phyloP scores from a whole-genome alignment of 2,113 vertebrate species.

The Macaca fascicularis region DNA sequence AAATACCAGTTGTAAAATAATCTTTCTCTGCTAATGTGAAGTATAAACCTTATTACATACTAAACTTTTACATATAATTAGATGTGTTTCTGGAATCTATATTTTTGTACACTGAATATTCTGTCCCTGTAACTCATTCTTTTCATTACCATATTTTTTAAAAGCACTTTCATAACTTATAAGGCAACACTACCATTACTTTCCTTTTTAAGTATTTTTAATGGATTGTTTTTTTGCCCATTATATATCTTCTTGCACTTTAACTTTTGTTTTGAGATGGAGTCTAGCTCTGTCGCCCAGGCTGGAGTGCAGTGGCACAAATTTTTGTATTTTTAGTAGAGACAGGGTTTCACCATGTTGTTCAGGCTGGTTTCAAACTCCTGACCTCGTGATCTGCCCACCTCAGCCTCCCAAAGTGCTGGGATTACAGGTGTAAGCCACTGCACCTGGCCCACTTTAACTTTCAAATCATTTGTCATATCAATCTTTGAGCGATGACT shows the following conservation, averaged over 20 bases:
- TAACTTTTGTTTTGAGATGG: background rate
- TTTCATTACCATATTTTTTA: background rate
- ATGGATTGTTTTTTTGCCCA: background rate
- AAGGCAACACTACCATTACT: background rate
- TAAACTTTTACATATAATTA: background rate
- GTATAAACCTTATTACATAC: background rate
- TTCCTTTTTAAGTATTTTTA: background rate
- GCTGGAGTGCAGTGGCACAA: too few species aligned
- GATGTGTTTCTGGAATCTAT: background rate
- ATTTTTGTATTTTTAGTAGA: too few species aligned
- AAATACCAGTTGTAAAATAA: background rate
- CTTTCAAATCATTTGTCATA: background rate
- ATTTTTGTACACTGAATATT: background rate
- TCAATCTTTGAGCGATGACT: background rate
- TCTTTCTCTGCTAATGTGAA: background rate
- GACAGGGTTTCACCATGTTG: too few species aligned
- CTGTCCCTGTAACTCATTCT: background rate
- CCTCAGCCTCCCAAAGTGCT: too few species aligned
- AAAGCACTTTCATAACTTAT: background rate
- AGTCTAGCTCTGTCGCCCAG: too few species aligned
- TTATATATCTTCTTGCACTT: background rate
- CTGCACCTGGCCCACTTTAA: background rate
- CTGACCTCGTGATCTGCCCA: too few species aligned
- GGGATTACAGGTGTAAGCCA: too few species aligned
- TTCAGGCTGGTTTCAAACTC: too few species aligned